A percentile compares a stretch with the other conserved stretches of the same genome.
These are phyloP conservation scores for Manis javanica DNA, from an alignment of 2,797 vertebrate genomes.

Conservation along the genomic window DNA sequence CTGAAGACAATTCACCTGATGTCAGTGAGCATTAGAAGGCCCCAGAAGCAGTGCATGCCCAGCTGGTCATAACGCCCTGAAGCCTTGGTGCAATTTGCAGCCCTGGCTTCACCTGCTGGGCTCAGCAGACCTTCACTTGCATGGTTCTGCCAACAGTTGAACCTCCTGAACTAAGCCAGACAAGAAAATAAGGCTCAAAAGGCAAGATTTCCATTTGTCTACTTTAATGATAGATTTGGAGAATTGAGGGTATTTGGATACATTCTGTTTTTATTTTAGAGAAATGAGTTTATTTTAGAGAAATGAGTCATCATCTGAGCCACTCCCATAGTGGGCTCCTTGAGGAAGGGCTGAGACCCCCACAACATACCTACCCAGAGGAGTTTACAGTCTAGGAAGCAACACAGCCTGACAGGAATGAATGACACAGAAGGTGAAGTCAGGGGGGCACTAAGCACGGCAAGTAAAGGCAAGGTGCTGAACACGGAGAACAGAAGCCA, in stretches of 20 bases:
- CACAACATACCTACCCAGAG: background rate
- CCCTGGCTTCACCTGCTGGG: background rate
- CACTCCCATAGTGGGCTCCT: background rate
- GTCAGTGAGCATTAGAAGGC: background rate
- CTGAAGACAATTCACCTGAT: background rate
- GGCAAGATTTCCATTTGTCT: background rate
- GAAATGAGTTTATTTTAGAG: conserved; percentile 25
- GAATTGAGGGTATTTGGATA: background rate
- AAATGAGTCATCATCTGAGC: background rate
- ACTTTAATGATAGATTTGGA: background rate
- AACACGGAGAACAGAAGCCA: background rate
- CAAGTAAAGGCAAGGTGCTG: background rate
- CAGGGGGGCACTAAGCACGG: too few relatives aligned
- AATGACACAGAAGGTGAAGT: background rate
- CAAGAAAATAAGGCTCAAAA: background rate
- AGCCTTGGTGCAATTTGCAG: background rate
- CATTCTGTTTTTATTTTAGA: background rate
- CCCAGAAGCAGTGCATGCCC: background rate
- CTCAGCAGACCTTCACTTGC: background rate
- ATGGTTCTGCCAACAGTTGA: background rate
- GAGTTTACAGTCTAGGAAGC: background rate
- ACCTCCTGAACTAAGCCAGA: background rate
- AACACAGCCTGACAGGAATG: background rate
- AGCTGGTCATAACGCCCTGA: background rate
- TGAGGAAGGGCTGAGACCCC: background rate